A percentile compares a stretch with the other conserved stretches of the same genome.
Conservation (phyloP, 2,113 vertebrate genomes). For the Corythoichthys haematopterus region DNA sequence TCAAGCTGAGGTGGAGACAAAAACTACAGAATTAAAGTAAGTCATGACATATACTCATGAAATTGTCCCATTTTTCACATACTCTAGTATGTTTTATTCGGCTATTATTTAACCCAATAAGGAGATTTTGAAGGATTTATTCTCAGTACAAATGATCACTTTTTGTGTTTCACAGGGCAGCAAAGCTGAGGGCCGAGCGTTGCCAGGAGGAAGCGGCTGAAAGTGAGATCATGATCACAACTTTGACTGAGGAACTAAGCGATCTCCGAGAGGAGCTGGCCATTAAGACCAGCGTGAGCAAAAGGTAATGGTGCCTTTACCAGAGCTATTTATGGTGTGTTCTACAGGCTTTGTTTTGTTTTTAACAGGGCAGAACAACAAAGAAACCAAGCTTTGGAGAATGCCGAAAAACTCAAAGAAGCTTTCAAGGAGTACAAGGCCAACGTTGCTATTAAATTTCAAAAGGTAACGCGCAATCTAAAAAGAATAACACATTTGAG, state of each 20-base stretch:
- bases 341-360: slow-evolving; percentile 10
- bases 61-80: neutral
- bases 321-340: neutral
- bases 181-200: slow-evolving; percentile 78
- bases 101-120: neutral
- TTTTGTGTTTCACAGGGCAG: slow-evolving; percentile 64
- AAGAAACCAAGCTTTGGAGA: slow-evolving; percentile 85
- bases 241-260: slow-evolving; percentile 76
- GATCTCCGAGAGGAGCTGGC: slow-evolving; percentile 76
- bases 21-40: slow-evolving; percentile 82
- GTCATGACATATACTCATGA: neutral
- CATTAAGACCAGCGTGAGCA: slow-evolving; percentile 71
- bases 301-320: slow-evolving; percentile 69
- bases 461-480: slow-evolving; percentile 66
- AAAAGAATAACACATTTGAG: neutral
- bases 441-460: slow-evolving; percentile 75
- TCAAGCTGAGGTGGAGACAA: slow-evolving; percentile 81
- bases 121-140: neutral
- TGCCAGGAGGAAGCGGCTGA: slow-evolving; percentile 75
- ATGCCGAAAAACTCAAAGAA: slow-evolving; percentile 81
- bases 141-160: neutral
- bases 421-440: slow-evolving; percentile 83
- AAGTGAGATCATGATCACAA: slow-evolving; percentile 73
- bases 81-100: neutral
- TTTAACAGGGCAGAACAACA: slow-evolving; percentile 82